Percentiles rank a stretch among this genome's conserved stretches.
phyloP scores from a whole-genome alignment of 2,113 vertebrate species.

The Lophotis ruficrista region DNA sequence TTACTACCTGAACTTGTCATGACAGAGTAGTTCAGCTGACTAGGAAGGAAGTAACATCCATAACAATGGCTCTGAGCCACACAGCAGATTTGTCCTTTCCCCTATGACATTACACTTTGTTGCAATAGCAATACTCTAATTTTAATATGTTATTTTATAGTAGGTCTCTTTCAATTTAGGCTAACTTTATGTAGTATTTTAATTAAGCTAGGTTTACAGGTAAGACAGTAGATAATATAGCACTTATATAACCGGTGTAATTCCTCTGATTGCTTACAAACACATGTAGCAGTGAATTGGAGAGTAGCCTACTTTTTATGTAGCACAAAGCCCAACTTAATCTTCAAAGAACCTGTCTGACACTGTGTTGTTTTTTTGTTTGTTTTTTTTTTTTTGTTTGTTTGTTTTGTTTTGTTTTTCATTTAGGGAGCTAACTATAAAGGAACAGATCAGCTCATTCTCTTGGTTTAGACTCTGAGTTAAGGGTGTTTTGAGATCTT shows the following conservation, averaged over 20 bases:
- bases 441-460: not conserved
- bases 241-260: rapidly evolving
- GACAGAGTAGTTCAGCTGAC: not conserved
- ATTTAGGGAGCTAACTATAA: not conserved
- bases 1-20: not conserved
- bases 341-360: not conserved
- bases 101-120: not conserved
- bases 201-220: not conserved
- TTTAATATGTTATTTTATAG: not conserved
- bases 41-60: not conserved
- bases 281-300: too few species aligned
- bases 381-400: too few species aligned
- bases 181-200: not conserved
- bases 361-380: too few species aligned
- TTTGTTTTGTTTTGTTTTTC: not conserved
- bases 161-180: not conserved
- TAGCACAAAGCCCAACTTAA: not conserved
- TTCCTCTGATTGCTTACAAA: not conserved
- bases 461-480: not conserved
- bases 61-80: not conserved
- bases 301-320: not conserved
- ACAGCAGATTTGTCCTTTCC: not conserved
- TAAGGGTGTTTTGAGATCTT: not conserved
- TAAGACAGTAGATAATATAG: not conserved
- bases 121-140: not conserved